Percentiles rank a stretch among this genome's conserved stretches.
Evolutionary conservation across 2,113 vertebrate species (phyloP).

Genomic region (Saimiri boliviensis): DNA sequence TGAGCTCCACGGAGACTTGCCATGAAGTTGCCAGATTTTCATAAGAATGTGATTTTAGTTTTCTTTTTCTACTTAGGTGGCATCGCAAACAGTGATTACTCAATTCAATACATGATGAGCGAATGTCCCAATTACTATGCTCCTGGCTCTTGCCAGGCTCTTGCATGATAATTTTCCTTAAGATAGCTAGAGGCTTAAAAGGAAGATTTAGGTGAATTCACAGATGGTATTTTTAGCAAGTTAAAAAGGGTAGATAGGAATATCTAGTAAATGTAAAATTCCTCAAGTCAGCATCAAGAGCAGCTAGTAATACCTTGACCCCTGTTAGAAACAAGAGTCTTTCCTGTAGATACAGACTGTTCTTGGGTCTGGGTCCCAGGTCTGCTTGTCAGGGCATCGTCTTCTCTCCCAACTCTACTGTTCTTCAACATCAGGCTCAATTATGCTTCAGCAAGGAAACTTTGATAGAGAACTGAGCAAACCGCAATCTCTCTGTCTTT

Average conservation of each 20-base stretch:
- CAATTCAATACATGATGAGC: not conserved
- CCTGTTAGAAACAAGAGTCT: not conserved
- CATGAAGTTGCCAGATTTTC: not conserved
- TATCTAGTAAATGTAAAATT: not conserved
- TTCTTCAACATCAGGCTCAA: not conserved
- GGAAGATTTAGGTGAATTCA: not conserved
- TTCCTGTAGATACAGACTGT: not conserved
- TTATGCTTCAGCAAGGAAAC: not conserved
- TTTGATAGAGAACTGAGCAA: not conserved
- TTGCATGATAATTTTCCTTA: not conserved
- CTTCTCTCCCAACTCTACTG: not conserved
- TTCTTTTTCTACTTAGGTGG: not conserved
- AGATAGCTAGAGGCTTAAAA: not conserved
- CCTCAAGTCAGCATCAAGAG: not conserved
- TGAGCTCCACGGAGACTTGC: not conserved
- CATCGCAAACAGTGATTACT: not conserved
- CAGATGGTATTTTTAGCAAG: not conserved
- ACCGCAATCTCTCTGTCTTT: not conserved
- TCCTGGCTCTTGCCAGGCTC: not conserved
- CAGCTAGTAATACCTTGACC: not conserved
- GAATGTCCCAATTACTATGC: not conserved
- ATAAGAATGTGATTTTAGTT: not conserved
- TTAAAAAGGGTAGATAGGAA: not conserved
- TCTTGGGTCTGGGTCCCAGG: not conserved
- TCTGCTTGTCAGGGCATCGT: not conserved